Base-by-base conservation (phyloP, 2,797 vertebrate species). In the Phaenicophaeus curvirostris region DNA sequence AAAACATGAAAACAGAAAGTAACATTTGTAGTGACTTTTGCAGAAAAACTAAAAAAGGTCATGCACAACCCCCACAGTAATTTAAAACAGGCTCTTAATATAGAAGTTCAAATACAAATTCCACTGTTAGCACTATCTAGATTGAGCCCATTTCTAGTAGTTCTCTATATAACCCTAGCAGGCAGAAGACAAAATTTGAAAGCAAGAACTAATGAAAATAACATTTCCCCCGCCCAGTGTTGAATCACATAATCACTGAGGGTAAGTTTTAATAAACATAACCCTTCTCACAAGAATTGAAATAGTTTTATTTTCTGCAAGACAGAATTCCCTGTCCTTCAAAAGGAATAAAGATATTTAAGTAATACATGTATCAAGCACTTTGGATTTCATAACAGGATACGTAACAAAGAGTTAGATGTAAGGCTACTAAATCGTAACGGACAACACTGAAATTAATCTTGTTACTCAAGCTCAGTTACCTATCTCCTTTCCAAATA, bases 1-100 rank as follows among this genome's bases (percentile, higher is more conserved):
- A 93, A 98, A 98, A 97, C 96, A 98, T 51, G 73, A 96, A 97
- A 97, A 96, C 90, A 98, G 96, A 96, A 95, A 93, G 81, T 95
- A 94, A 97, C 75, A 97, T 96, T 95, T n/a, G 95, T 74, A 97
- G 94, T 89, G 92, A 94, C 89, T 95, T 91, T 66, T 93, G 83
- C 92, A 97, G 93, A 95, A 97, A 96, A 97, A 89, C 18, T 83
- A 68, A 88, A 94, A 93, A 95, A 93, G 86, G 87, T 89, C 77
- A 94, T 20, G 78, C 63, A 92, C 67, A 94, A 87, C 39, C 28
- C 27, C 66, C 81, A 85, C 63, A 95, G 76, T 69, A 96, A 90
- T 88, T 73, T 39, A 46, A 76, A 91, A 59, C 17, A 67, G 63
- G 28, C 46, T 86, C 31, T 87, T 72, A 69, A 4, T 39, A 20